phyloP scores from a whole-genome alignment of 2,113 vertebrate genomes.

The Callorhinus ursinus region DNA sequence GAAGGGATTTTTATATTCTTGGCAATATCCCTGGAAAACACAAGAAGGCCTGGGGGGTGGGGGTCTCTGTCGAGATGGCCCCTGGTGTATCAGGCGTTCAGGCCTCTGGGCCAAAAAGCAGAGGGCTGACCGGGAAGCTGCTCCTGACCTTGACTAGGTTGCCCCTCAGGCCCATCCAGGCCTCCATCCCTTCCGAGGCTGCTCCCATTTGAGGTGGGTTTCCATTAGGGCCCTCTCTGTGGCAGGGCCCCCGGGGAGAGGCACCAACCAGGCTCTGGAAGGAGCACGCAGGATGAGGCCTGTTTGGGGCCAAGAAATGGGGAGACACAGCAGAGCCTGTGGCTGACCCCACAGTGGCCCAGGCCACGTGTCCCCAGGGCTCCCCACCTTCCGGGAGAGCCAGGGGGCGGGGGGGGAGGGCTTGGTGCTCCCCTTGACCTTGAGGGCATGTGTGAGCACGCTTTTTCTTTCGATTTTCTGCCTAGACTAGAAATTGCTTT shows the following conservation, averaged over 20 bases:
- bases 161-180: neutral
- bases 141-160: neutral
- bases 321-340: too few relatives aligned
- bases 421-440: too few relatives aligned
- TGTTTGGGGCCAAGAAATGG: neutral
- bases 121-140: neutral
- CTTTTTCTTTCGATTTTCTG: neutral
- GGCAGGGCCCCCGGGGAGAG: neutral
- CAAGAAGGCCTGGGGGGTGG: too few relatives aligned
- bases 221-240: neutral
- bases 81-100: neutral
- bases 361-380: rapidly evolving
- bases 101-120: neutral
- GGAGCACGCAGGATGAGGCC: neutral
- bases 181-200: neutral
- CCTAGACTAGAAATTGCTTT: neutral
- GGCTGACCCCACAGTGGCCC: rapidly evolving
- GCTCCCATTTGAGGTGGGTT: neutral
- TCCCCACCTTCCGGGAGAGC: neutral
- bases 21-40: neutral
- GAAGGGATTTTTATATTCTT: neutral
- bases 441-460: rapidly evolving
- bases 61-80: neutral
- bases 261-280: neutral
- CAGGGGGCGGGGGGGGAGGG: neutral